Evolutionary conservation across 2,888 invertebrate species (phyloP).

Genomic region (Brachycybe producta): DNA sequence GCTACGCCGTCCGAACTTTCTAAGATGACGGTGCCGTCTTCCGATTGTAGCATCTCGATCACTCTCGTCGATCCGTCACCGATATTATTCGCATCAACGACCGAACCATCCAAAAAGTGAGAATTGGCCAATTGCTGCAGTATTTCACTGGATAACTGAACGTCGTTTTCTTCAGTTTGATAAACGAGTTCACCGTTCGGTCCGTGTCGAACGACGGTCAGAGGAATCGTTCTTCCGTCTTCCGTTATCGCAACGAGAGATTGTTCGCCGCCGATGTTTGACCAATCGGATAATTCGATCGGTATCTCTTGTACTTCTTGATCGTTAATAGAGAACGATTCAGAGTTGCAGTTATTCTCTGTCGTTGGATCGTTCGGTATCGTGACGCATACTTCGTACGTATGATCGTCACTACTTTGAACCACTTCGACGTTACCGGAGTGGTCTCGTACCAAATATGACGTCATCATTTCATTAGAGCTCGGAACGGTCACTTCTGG

Average conservation of each 20-base stretch:
- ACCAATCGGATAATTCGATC: conserved; percentile 11
- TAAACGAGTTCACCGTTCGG: neutral
- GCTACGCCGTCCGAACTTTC: neutral
- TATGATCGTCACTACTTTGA: neutral
- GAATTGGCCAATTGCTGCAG: neutral
- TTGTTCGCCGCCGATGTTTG: conserved; percentile 2
- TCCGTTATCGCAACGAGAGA: conserved; percentile 8
- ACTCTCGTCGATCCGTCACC: neutral
- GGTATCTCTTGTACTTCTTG: conserved; percentile 8
- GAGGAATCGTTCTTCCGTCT: conserved; percentile 10
- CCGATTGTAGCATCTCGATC: conserved; percentile 2
- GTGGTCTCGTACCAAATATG: too few species aligned
- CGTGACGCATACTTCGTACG: conserved; percentile 1
- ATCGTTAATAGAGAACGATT: neutral
- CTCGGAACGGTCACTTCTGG: too few species aligned
- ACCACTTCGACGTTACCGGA: too few species aligned
- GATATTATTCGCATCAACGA: neutral
- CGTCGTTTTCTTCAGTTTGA: neutral
- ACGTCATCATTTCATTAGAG: too few species aligned
- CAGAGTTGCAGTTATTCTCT: neutral
- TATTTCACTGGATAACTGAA: neutral
- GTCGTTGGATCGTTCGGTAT: neutral
- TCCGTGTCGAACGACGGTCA: neutral
- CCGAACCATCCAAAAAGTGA: neutral
- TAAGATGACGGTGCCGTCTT: neutral